Percentiles rank a stretch among this genome's conserved stretches.
Conservation (phyloP, 2,888 invertebrate species). For the Rhingia rostrata region DNA sequence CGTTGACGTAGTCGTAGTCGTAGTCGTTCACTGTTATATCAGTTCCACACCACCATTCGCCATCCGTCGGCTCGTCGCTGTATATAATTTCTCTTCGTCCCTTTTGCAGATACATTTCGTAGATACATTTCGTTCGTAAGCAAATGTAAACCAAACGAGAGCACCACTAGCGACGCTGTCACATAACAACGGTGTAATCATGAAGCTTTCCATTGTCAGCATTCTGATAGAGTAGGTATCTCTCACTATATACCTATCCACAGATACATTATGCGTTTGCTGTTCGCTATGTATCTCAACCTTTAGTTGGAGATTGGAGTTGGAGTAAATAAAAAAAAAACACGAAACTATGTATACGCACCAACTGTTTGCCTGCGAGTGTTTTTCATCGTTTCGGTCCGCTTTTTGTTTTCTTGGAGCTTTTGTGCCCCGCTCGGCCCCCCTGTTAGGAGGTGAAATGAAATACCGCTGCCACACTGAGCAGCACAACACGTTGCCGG, state of each 20-base stretch:
- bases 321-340: constrained; percentile 31
- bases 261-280: not conserved
- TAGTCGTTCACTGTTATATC: constrained; percentile 50
- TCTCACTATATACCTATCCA: not conserved
- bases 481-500: constrained; percentile 49
- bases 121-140: not conserved
- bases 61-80: constrained; percentile 6
- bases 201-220: constrained; percentile 34
- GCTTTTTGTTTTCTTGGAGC: constrained; percentile 29
- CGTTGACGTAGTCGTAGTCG: constrained; percentile 23
- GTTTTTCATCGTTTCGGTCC: constrained; percentile 31
- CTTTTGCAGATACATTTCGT: constrained; percentile 32
- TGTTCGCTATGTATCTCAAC: not conserved
- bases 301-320: constrained; percentile 10
- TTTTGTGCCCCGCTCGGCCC: constrained; percentile 12
- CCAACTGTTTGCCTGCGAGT: constrained; percentile 64
- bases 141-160: constrained; percentile 20
- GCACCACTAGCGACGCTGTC: constrained; percentile 44
- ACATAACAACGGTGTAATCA: constrained; percentile 43
- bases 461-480: not conserved
- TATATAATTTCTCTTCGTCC: constrained; percentile 46
- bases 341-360: constrained; percentile 53
- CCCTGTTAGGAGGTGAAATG: not conserved
- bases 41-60: constrained; percentile 70
- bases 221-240: constrained; percentile 3